Conservation (phyloP, 2,113 vertebrate genomes). For the Gracilinanus agilis region DNA sequence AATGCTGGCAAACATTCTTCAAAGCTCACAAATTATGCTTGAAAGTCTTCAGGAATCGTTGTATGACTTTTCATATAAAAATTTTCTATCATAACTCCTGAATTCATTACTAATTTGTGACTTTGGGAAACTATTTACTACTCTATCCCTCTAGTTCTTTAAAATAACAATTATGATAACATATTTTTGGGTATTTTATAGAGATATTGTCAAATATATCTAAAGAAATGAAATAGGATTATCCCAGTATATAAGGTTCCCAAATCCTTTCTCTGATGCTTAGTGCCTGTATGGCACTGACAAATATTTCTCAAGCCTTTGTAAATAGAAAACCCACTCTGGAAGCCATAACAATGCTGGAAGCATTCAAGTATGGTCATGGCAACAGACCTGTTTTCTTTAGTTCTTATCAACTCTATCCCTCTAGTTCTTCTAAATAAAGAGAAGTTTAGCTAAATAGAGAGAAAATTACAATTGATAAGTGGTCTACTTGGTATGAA, state of each 20-base stretch:
- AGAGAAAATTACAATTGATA: too few relatives aligned
- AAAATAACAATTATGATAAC: constrained; percentile 31
- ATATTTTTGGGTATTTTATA: neutral
- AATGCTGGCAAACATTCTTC: too few relatives aligned
- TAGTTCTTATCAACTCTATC: neutral
- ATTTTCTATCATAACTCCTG: neutral
- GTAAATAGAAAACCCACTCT: too few relatives aligned
- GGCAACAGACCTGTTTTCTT: too few relatives aligned
- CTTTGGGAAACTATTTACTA: neutral
- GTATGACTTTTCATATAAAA: constrained; percentile 32
- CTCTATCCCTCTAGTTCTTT: neutral
- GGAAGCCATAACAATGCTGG: too few relatives aligned
- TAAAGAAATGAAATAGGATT: neutral
- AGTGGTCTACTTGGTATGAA: too few relatives aligned
- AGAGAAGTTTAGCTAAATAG: too few relatives aligned
- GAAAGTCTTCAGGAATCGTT: constrained; percentile 4
- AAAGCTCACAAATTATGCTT: neutral
- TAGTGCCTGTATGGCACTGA: too few relatives aligned
- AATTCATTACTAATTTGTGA: constrained; percentile 7
- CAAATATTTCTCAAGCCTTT: too few relatives aligned
- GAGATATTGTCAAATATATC: neutral
- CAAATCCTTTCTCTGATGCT: too few relatives aligned
- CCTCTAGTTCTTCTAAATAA: too few relatives aligned
- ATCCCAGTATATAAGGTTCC: neutral
- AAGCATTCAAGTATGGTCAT: too few relatives aligned